Evolutionary conservation across 2,888 invertebrate species (phyloP).

Genomic region (Malacosoma neustria): DNA sequence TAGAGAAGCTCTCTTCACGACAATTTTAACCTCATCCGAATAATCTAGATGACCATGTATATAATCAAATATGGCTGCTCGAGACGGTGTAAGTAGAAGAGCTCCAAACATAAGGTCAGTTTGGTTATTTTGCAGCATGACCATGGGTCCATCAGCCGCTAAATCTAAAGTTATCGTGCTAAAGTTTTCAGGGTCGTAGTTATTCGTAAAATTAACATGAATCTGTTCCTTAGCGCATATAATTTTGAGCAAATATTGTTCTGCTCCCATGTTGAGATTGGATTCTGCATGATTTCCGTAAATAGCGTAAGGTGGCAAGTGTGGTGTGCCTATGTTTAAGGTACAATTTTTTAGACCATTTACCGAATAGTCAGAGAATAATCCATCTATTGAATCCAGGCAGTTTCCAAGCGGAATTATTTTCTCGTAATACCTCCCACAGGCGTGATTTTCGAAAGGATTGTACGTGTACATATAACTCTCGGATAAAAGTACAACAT

Average conservation of each 20-base stretch:
- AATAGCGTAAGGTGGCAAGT: slow-evolving; percentile 37
- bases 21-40: slow-evolving; percentile 27
- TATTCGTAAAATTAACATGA: slow-evolving; percentile 24
- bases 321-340: slow-evolving; percentile 24
- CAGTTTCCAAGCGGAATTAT: slow-evolving; percentile 35
- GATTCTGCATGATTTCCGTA: slow-evolving; percentile 12
- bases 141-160: slow-evolving; percentile 24
- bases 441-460: slow-evolving; percentile 39
- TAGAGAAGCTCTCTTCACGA: slow-evolving; percentile 27
- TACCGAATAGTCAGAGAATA: slow-evolving; percentile 28
- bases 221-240: slow-evolving; percentile 32
- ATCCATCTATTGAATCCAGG: slow-evolving; percentile 9
- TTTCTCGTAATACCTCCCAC: slow-evolving; percentile 36
- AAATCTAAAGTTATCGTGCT: slow-evolving; percentile 22
- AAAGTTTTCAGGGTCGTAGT: slow-evolving; percentile 19
- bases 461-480: slow-evolving; percentile 38
- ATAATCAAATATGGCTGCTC: slow-evolving; percentile 24
- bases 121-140: slow-evolving; percentile 16
- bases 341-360: slow-evolving; percentile 36
- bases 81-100: slow-evolving; percentile 17
- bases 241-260: slow-evolving; percentile 26
- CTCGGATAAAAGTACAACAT: slow-evolving; percentile 30
- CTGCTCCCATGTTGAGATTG: slow-evolving; percentile 16
- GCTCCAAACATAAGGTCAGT: slow-evolving; percentile 25
- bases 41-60: slow-evolving; percentile 26